These are phyloP conservation scores for Nephila pilipes DNA, from an alignment of 1,140 invertebrate genomes.

Conservation along the genomic window DNA sequence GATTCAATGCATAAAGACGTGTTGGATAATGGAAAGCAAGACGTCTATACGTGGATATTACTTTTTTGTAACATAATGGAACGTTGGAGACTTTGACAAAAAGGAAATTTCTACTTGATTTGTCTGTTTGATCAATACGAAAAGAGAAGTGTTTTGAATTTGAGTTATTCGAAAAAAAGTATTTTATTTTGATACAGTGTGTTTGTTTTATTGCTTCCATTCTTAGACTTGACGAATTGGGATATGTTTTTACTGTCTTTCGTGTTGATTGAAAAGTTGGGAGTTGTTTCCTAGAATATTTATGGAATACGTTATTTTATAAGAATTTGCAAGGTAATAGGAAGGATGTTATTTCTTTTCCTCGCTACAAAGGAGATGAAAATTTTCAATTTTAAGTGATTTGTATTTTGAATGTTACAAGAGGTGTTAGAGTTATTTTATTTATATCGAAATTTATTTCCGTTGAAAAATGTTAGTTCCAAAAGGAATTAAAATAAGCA, in stretches of 20 bases:
- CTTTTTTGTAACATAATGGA: neutral
- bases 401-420: no score
- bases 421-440: no score
- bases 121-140: conserved; percentile 2
- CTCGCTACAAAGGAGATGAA: no score
- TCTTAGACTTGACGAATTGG: neutral
- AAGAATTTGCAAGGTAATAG: no score
- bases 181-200: neutral
- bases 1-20: neutral
- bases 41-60: neutral
- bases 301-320: neutral
- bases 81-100: neutral
- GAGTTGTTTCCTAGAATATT: neutral
- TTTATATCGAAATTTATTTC: no score
- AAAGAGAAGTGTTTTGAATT: neutral
- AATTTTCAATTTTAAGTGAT: no score
- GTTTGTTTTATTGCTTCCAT: neutral
- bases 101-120: neutral
- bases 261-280: neutral
- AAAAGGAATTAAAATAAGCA: no score
- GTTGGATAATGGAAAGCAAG: neutral
- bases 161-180: neutral
- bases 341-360: no score
- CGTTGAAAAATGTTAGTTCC: no score
- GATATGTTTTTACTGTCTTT: neutral